Base-by-base conservation (phyloP, 2,113 vertebrate genomes). In the Willisornis vidua region DNA sequence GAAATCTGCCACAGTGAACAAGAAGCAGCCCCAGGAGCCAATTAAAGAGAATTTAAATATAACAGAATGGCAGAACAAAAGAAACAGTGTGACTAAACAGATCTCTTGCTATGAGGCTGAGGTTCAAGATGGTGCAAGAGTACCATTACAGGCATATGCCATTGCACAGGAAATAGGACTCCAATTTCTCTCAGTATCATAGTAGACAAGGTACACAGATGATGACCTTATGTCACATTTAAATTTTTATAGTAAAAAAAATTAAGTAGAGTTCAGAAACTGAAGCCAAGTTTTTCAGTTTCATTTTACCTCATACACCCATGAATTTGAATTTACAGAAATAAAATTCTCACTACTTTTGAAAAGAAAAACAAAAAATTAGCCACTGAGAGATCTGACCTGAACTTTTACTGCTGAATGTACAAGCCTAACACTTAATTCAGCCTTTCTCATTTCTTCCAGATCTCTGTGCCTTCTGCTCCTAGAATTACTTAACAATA, bases 41-140 rank as follows among this genome's bases (percentile, higher is more conserved):
- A 5, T 17, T 41, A 57, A 85, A 87, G 39, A 78, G 19, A 75
- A 52, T 17, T 24, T 10, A 61, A 35, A 71, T 18, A 8, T 2
- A 71, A 77, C 7, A 74, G 37, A 87, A 66, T 19, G 31, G 29
- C 12, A 66, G 54, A 87, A 76, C 24, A 74, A 58, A 85, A 87
- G 54, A 63, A 82, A 46, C 10, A 16, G 18, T 9, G 19, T 35
- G n/a, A 75, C 31, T 45, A 3, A 49, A 66, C 0, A 71, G 25
- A 48, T 8, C 3, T 62, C 23, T 52, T 0, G 0, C 29, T 41
- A 10, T 26, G 23, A 68, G 54, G 14, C 0, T 39, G 63, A 79
- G n/a, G 52, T 80, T 57, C 66, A 63, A 43, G 24, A 45, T 1
- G 0, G 45, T 22, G 3, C 18, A 52, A 72, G 58, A 3, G 6